These are phyloP conservation scores for Nymphalis io DNA, from an alignment of 1,140 invertebrate genomes.

Conservation along the genomic window DNA sequence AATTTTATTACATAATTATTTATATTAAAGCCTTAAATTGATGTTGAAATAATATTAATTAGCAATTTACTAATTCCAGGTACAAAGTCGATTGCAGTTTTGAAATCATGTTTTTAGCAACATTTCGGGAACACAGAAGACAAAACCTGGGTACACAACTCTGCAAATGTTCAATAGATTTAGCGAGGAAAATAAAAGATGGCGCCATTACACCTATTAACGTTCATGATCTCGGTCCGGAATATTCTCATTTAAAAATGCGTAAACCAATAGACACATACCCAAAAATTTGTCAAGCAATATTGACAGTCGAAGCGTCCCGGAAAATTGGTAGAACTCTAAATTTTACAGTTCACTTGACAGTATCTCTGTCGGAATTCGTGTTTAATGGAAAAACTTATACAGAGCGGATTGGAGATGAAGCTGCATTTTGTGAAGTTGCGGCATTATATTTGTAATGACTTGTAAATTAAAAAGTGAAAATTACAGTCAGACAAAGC, in stretches of 20 bases:
- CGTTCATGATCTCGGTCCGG: constrained; percentile 67
- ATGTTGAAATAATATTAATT: background rate
- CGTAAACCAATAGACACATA: constrained; percentile 53
- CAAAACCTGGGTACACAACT: constrained; percentile 81
- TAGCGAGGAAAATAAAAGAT: constrained; percentile 76
- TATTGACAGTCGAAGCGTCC: constrained; percentile 82
- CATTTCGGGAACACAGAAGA: constrained; percentile 72
- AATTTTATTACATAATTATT: too few relatives aligned
- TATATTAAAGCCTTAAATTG: background rate
- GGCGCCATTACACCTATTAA: constrained; percentile 75
- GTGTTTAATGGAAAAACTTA: constrained; percentile 81
- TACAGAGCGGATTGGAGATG: constrained; percentile 73
- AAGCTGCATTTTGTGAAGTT: constrained; percentile 59
- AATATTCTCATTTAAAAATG: constrained; percentile 55
- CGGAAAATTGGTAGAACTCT: constrained; percentile 80
- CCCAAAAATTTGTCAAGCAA: constrained; percentile 81
- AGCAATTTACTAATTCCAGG: constrained; percentile 44
- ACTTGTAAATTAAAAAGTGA: constrained; percentile 27
- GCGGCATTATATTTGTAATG: constrained; percentile 52
- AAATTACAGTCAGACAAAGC: constrained; percentile 5
- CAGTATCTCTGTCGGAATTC: constrained; percentile 77
- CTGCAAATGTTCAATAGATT: constrained; percentile 77
- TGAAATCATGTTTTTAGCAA: constrained; percentile 85
- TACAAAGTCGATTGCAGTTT: constrained; percentile 83
- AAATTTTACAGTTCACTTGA: constrained; percentile 79